Conservation (phyloP, 2,113 vertebrate genomes). For the Heteronetta atricapilla region DNA sequence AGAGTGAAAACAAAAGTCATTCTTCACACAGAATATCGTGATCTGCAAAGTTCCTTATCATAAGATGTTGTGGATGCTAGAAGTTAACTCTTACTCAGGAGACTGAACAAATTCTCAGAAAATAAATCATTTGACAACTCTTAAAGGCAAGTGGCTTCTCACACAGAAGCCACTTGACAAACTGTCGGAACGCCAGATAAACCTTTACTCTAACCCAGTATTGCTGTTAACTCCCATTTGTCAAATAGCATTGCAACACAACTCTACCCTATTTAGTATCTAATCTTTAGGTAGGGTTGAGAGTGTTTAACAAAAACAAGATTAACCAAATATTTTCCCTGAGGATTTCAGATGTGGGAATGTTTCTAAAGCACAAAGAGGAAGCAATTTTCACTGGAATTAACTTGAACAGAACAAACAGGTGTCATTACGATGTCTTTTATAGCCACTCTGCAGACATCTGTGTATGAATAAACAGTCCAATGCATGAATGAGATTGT, state of each 20-base stretch:
- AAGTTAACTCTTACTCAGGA: not conserved
- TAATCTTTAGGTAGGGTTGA: conserved; percentile 7
- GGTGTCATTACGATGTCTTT: not conserved
- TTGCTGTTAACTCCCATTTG: not conserved
- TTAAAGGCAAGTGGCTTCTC: not conserved
- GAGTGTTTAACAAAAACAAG: conserved; percentile 1
- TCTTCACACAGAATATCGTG: not conserved
- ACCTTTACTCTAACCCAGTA: not conserved
- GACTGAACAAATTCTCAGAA: not conserved
- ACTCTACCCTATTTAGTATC: not conserved
- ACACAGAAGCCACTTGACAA: not conserved
- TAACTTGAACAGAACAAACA: conserved; percentile 14
- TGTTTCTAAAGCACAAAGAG: conserved; percentile 25
- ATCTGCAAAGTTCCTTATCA: not conserved
- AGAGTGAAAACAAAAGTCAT: not conserved
- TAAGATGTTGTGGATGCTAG: not conserved
- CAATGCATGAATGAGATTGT: not conserved
- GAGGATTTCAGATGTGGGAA: conserved; percentile 23
- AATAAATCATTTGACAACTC: not conserved
- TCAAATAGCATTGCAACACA: not conserved
- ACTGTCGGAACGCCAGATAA: not conserved
- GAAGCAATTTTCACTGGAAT: conserved; percentile 38
- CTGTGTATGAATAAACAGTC: not conserved
- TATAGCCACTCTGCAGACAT: not conserved
- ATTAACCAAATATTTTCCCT: conserved; percentile 33